Percentiles rank a stretch among this genome's conserved stretches.
Conservation (phyloP, 1,140 invertebrate species). For the Macrobrachium nipponense region DNA sequence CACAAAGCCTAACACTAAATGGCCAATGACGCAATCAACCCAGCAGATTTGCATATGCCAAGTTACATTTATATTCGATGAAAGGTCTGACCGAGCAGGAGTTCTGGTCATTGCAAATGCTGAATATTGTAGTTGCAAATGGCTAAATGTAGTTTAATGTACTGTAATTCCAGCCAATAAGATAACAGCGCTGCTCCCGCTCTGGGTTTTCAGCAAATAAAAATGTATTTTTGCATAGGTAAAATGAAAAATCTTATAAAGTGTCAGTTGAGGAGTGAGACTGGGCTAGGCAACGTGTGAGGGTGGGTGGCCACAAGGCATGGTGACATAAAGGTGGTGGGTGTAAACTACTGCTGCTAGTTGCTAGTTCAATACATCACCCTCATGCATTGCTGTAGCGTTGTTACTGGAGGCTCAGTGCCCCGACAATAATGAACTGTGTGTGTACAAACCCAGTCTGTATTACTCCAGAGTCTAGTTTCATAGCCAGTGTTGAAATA, state of each 20-base stretch:
- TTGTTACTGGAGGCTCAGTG: conserved; percentile 36
- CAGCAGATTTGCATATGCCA: conserved; percentile 40
- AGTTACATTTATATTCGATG: conserved; percentile 46
- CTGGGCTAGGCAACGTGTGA: conserved; percentile 29
- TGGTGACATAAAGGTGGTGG: not conserved
- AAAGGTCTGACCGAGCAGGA: conserved; percentile 23
- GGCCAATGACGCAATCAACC: conserved; percentile 39
- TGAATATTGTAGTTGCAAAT: conserved; percentile 8
- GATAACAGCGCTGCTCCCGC: conserved; percentile 31
- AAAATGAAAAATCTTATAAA: conserved; percentile 19
- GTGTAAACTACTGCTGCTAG: not conserved
- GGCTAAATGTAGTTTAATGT: conserved; percentile 26
- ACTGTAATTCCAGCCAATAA: conserved; percentile 41
- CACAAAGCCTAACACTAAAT: conserved; percentile 31
- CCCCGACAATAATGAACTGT: conserved; percentile 60
- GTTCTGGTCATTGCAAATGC: not conserved
- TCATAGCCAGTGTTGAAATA: conserved; percentile 60
- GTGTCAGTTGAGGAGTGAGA: conserved; percentile 47
- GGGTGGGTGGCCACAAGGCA: conserved; percentile 1
- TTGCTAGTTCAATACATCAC: conserved; percentile 3
- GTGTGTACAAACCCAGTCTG: conserved; percentile 56
- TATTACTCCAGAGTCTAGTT: conserved; percentile 59
- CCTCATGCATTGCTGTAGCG: conserved; percentile 24
- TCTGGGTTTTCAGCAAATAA: conserved; percentile 52
- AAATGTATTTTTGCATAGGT: conserved; percentile 56